Percentiles rank a stretch among this genome's conserved stretches.
Conservation (phyloP, 2,888 invertebrate genomes). For the Drosophila conformis region DNA sequence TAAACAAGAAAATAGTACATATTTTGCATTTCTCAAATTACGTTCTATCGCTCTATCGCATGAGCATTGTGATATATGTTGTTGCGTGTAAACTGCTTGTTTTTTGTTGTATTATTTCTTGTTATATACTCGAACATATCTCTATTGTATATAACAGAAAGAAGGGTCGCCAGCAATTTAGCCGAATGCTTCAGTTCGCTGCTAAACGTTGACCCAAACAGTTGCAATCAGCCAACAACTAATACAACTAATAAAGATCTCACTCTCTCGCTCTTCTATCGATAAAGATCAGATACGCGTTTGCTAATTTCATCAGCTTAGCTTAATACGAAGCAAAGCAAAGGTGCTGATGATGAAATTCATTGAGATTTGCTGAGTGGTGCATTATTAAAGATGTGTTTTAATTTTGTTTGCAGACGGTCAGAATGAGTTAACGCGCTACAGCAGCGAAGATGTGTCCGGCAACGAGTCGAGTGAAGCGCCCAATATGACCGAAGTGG, state of each 20-base stretch:
- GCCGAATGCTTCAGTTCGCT: constrained; percentile 21
- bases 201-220: constrained; percentile 17
- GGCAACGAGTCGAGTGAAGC: constrained; percentile 85
- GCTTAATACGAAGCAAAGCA: not conserved
- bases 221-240: constrained; percentile 18
- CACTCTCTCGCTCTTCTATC: not conserved
- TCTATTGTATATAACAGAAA: not conserved
- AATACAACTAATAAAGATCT: not conserved
- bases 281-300: not conserved
- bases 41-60: not conserved
- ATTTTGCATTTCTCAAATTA: not conserved
- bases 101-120: not conserved
- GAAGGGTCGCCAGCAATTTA: constrained; percentile 10
- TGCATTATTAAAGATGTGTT: not conserved
- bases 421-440: constrained; percentile 83
- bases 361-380: not conserved
- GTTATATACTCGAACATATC: not conserved
- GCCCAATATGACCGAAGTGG: constrained; percentile 84
- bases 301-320: constrained; percentile 4
- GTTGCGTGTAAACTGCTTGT: constrained; percentile 21
- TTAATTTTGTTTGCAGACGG: constrained; percentile 66
- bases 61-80: not conserved
- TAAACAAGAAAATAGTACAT: not conserved
- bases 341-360: constrained; percentile 5
- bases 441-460: constrained; percentile 85